Evolutionary conservation across 2,113 vertebrate species (phyloP), one percentile per base, ranked within the genome.

Genomic region (Psammodynastes pulverulentus): DNA sequence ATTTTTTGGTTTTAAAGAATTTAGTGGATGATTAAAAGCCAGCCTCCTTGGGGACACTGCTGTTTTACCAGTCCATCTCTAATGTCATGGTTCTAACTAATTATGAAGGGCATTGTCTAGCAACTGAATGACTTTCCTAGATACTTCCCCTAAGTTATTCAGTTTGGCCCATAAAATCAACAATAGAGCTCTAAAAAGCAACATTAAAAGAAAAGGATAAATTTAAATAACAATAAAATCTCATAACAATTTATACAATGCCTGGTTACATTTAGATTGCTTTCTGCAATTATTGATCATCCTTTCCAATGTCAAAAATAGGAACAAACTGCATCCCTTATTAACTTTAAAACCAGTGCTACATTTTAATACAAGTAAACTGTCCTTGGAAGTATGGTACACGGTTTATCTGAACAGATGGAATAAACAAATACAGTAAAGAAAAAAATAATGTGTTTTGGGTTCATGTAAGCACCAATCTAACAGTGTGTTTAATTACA

Each of bases 401-500:
- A 34, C n/a, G 34, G 67, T 15, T 79, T 79, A 43, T 43, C 67
- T 79, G 67, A 39, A 39, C 1, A 67, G 29, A 15, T 67, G 62
- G 62, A 67, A 67, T 19, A 79, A 79, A 79, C 34, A 79, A 79
- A 79, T 79, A 6, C 67, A 79, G 17, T 39, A 79, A 79, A 39
- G 34, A 43, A 79, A 79, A 79, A 62, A 19, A 34, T 9, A 51
- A 62, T 62, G 23, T 56, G 23, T 34, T 91, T 67, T 8, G 84
- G 51, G 51, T 19, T 51, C 34, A 91, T 94, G 19, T 87, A 21
- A 87, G 15, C 0, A 21, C 0, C 24, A 45, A 9, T 67, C 9
- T 46, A 52, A 91, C 8, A 92, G 51, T 87, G 6, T 93, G 92
- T 92, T 94, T 86, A 54, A 89, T 96, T 95, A 95, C 96, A 99